Base-by-base conservation (phyloP, 2,797 vertebrate species). In the Coranthus polyacanthus region DNA sequence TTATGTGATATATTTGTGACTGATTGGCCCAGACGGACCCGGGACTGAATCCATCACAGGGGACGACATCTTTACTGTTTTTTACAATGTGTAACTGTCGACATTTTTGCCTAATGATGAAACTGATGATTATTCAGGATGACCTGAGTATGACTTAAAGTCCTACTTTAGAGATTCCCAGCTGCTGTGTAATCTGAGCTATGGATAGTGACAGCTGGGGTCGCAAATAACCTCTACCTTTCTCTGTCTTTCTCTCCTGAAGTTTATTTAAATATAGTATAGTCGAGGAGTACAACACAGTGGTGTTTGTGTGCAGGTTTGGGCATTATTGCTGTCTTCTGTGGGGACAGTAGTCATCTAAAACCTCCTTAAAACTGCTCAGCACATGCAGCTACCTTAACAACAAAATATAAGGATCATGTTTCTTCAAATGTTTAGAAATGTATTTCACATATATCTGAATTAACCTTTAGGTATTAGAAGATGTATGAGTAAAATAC, bases 121-220 rank as follows among this genome's bases (percentile, higher is more conserved):
- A 81, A 75, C 46, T 56, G 76, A 82, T 59, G 72, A 77, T 87
- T 77, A 67, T 73, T 63, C 50, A 56, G 32, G 50, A 72, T 74
- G 70, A 71, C 63, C 72, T 12, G 22, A 81, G 60, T 61, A 62
- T 81, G 68, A 87, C 83, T 88, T 85, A 72, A 84, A 88, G 79
- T 84, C 53, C 65, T 16, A 71, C 74, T 70, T 79, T 78, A 69
- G 64, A 68, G 59, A 76, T 75, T 69, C 82, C 72, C 64, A 78
- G 86, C 73, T 81, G 86, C 78, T 64, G 54, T 90, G 93, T 89
- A 91, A 94, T 78, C 73, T 32, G 90, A 94, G 75, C 86, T 50
- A 12, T 18, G 60, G 54, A 66, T 79, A 76, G 85, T 62, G 90
- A 92, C 93, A 93, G 90, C 91, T 92, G 92, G 60, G 75, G 61